Evolutionary conservation across 1,140 invertebrate species (phyloP), one percentile per base, ranked within the genome.

Genomic region (Anastrepha obliqua): DNA sequence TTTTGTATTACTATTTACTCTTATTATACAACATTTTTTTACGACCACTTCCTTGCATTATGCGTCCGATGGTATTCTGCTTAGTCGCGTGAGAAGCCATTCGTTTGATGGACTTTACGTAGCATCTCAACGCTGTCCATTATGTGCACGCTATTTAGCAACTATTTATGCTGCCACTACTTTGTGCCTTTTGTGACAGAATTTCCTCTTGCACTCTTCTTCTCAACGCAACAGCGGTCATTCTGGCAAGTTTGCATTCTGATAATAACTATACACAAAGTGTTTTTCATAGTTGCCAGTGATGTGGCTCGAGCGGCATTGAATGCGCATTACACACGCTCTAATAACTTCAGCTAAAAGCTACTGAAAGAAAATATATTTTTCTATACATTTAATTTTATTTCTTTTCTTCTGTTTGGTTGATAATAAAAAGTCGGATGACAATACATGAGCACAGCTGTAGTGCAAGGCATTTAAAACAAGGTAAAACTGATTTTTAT

Each of bases 251-350:
- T 17, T 55, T 55, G 3, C 15, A 55, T 51, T 55, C 9, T 81
- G n/a, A 55, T 58, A 81, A 81, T 81, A 81, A 55, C n/a, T n/a
- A 29, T 29, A 81, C 47, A 55, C 4, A 42, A 7, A 51, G 44
- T 9, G 44, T 55, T 55, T 81, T 55, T 81, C 29, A 20, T 55
- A 11, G 74, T 29, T 29, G 29, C 29, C 4, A 8, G 44, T 55
- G 17, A 81, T 81, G n/a, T 20, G 8, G 6, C 74, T 78, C 44
- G n/a, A 51, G n/a, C 47, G 51, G 2, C 44, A 78, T 78, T 78
- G 74, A 81, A 81, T 81, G 74, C 74, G 17, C 74, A 81, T 81
- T 81, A 81, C 47, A 81, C 44, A 81, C 55, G 74, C 74, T 81
- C 74, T 55, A 81, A 81, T 81, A 81, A 81, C 55, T 81, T 51